Evolutionary conservation across 1,140 invertebrate species (phyloP).

Genomic region (Drusus annulatus): DNA sequence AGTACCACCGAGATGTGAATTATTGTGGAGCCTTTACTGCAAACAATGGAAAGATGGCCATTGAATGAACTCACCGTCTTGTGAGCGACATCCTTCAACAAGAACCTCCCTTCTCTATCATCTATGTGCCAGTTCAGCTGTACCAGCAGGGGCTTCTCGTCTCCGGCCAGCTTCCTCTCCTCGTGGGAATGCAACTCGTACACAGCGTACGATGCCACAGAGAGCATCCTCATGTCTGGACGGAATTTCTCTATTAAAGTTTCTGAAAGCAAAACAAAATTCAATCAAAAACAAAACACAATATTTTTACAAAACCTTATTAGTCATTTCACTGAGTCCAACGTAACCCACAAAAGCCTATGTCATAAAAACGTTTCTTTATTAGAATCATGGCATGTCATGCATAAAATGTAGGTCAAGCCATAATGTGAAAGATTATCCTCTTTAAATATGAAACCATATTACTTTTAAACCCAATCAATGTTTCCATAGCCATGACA

Average conservation of each 20-base stretch:
- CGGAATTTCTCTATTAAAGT: constrained; percentile 99
- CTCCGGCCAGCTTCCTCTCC: constrained; percentile 88
- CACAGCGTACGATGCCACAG: constrained; percentile 94
- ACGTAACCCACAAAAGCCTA: no score
- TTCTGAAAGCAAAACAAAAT: constrained; percentile 66
- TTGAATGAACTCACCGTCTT: constrained; percentile 72
- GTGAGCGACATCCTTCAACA: constrained; percentile 91
- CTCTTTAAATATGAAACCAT: constrained; percentile 2
- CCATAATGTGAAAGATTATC: neutral
- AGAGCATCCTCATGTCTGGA: constrained; percentile 99
- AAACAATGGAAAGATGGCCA: no score
- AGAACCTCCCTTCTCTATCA: constrained; percentile 96
- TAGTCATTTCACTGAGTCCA: neutral
- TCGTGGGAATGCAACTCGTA: constrained; percentile 98
- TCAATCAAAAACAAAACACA: neutral
- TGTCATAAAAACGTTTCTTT: no score
- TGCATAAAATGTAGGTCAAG: constrained; percentile 27
- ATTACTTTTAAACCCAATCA: constrained; percentile 13
- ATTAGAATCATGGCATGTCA: neutral
- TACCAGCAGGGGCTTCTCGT: constrained; percentile 96
- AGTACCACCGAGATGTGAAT: no score
- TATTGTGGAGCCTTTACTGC: no score
- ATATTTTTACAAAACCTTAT: neutral
- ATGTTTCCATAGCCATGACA: constrained; percentile 29
- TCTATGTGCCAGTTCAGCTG: constrained; percentile 99